phyloP scores from a whole-genome alignment of 2,797 vertebrate genomes.

The Uromys caudimaculatus region DNA sequence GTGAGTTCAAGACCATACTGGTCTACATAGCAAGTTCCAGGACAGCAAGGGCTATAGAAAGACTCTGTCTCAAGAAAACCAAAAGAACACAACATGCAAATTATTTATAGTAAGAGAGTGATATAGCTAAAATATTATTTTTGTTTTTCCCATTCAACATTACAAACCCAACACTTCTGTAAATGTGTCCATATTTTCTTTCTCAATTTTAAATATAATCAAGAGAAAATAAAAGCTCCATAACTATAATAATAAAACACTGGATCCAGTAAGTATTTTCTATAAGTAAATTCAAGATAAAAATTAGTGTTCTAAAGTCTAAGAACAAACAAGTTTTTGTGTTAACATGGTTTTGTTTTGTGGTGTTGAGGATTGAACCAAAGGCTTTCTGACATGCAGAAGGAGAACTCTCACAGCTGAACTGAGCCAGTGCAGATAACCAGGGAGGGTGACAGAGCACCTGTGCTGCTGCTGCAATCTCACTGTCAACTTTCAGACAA shows the following conservation, averaged over 20 bases:
- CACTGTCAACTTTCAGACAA: not conserved
- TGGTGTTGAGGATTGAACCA: not conserved
- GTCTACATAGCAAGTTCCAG: not conserved
- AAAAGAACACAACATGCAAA: not conserved
- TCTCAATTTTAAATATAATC: conserved; percentile 47
- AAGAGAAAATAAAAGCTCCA: conserved; percentile 59
- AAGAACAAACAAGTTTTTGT: not conserved
- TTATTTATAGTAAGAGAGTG: conserved; percentile 14
- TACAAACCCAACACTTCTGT: not conserved
- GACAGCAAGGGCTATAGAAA: not conserved
- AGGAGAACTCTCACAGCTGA: not conserved
- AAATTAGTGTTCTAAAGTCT: conserved; percentile 3
- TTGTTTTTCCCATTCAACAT: conserved; percentile 28
- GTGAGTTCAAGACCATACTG: not conserved
- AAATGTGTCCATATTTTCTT: conserved; percentile 43
- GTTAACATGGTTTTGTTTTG: not conserved
- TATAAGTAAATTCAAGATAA: conserved; percentile 25
- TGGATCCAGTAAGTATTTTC: conserved; percentile 11
- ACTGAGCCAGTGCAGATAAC: not conserved
- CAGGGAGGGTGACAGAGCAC: not conserved
- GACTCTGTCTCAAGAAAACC: not conserved
- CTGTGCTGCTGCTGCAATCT: not conserved
- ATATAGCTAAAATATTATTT: conserved; percentile 29
- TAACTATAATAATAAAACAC: not conserved
- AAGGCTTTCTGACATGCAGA: no score